A percentile compares a stretch with the other conserved stretches of the same genome.
Evolutionary conservation across 1,140 invertebrate species (phyloP).

Genomic region (Latrodectus geometricus): DNA sequence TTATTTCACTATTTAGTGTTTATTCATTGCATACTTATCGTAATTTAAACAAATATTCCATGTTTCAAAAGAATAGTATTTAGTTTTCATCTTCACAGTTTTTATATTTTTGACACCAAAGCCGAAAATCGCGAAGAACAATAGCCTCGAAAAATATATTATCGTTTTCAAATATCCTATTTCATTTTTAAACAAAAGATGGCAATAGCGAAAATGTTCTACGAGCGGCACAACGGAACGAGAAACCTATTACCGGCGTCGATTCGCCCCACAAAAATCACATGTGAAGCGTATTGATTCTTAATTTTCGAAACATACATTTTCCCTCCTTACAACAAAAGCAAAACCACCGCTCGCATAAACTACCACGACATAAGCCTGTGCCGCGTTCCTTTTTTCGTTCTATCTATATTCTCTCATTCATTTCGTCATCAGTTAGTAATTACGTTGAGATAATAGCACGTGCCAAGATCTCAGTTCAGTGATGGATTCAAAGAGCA

Average conservation of each 20-base stretch:
- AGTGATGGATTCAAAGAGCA: conserved; percentile 51
- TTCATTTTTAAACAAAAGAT: no score
- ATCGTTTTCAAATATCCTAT: no score
- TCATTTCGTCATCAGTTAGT: conserved; percentile 33
- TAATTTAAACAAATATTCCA: no score
- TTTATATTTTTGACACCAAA: no score
- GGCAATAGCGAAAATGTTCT: no score
- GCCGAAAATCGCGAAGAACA: no score
- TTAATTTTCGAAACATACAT: conserved; percentile 33
- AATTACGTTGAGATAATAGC: conserved; percentile 57
- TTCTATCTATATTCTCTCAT: not conserved
- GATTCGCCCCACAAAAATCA: not conserved
- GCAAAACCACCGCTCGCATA: not conserved
- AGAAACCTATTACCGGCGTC: conserved; percentile 9
- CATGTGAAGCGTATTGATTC: conserved; percentile 9
- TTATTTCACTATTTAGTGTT: no score
- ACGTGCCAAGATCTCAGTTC: not conserved
- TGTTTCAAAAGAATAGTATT: no score
- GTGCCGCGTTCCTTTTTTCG: not conserved
- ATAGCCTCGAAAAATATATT: no score
- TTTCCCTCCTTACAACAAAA: not conserved
- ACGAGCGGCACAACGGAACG: not conserved
- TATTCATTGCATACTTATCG: no score
- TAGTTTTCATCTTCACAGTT: no score
- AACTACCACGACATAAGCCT: conserved; percentile 12